Evolutionary conservation across 2,888 invertebrate species (phyloP).

Genomic region (Molorchus minor): DNA sequence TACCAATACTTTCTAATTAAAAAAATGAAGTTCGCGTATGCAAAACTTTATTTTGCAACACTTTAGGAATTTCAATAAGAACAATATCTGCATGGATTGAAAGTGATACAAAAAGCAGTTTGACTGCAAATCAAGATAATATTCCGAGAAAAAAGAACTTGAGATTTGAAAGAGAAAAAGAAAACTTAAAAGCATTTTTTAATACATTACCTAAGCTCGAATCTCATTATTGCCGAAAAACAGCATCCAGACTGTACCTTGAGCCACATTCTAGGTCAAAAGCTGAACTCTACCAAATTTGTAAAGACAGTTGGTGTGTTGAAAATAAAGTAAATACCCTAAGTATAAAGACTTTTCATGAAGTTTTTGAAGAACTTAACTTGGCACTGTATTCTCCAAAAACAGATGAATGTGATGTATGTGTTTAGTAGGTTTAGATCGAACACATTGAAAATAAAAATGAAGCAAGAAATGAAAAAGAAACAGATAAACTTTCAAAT

Average conservation of each 20-base stretch:
- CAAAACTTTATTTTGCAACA: too few species aligned
- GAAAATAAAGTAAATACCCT: slow-evolving; percentile 9
- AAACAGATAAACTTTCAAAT: slow-evolving; percentile 30
- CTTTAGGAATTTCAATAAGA: too few species aligned
- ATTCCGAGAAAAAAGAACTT: too few species aligned
- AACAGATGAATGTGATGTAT: slow-evolving; percentile 33
- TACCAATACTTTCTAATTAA: too few species aligned
- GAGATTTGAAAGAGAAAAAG: too few species aligned
- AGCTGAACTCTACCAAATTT: slow-evolving; percentile 28
- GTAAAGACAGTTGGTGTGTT: slow-evolving; percentile 26
- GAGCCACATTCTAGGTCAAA: slow-evolving; percentile 28
- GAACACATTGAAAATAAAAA: slow-evolving; percentile 23
- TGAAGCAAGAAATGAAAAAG: slow-evolving; percentile 28
- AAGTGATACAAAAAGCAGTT: too few species aligned
- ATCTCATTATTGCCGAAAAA: slow-evolving; percentile 29
- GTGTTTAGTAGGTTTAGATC: slow-evolving; percentile 24
- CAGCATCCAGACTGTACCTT: slow-evolving; percentile 30
- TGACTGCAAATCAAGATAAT: too few species aligned
- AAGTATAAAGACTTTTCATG: slow-evolving; percentile 23
- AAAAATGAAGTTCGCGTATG: too few species aligned
- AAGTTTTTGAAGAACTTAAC: slow-evolving; percentile 31
- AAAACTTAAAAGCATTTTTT: slow-evolving; percentile 10
- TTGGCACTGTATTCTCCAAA: slow-evolving; percentile 31
- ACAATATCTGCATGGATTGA: too few species aligned
- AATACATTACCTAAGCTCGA: slow-evolving; percentile 26